These are phyloP conservation scores for Anser brachyrhynchus DNA, from an alignment of 2,113 vertebrate genomes.

Conservation along the genomic window DNA sequence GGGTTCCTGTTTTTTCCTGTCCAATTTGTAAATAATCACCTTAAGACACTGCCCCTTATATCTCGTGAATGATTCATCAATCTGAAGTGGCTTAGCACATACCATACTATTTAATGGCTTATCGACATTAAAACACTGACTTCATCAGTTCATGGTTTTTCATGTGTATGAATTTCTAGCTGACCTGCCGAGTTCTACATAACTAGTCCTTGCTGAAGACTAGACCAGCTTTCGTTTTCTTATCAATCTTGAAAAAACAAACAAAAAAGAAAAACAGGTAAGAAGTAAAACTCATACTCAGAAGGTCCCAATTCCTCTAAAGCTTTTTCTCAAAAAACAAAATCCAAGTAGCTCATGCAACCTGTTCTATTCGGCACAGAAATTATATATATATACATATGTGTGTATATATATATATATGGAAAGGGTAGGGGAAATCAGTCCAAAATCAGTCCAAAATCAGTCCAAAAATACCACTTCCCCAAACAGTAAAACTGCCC, in stretches of 20 bases:
- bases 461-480: not conserved
- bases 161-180: fast-evolving
- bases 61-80: not conserved
- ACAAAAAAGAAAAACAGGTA: not conserved
- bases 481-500: not conserved
- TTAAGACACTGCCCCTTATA: not conserved
- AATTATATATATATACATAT: too few species aligned
- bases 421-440: not conserved
- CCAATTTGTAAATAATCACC: not conserved
- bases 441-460: not conserved
- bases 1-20: not conserved
- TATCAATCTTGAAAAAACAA: not conserved
- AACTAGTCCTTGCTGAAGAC: not conserved
- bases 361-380: not conserved
- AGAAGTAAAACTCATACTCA: not conserved
- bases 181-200: not conserved
- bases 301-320: not conserved
- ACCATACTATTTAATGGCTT: not conserved
- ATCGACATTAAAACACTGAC: not conserved
- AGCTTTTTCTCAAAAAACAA: not conserved
- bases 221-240: not conserved
- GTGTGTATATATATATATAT: too few species aligned
- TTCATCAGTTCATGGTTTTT: not conserved
- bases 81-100: not conserved
- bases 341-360: not conserved